A percentile compares a stretch with the other conserved stretches of the same genome.
These are phyloP conservation scores for Malaclemys terrapin DNA, from an alignment of 2,113 vertebrate species.

Conservation along the genomic window DNA sequence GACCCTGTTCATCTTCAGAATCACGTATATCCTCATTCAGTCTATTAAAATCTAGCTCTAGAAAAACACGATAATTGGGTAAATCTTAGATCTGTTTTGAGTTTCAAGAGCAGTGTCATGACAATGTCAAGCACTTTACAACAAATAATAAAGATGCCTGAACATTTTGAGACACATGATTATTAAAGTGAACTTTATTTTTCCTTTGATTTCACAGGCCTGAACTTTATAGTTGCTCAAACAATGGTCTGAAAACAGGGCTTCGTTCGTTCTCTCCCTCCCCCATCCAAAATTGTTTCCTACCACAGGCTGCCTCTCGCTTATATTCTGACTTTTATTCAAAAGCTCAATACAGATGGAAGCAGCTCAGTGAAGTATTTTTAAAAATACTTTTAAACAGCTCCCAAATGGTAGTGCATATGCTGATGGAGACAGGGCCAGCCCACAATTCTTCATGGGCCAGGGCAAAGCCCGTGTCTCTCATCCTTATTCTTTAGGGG, in stretches of 20 bases:
- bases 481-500: constrained; percentile 38
- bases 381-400: constrained; percentile 51
- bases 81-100: neutral
- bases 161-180: constrained; percentile 35
- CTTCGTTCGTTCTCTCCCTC: constrained; percentile 34
- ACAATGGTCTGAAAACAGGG: constrained; percentile 46
- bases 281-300: neutral
- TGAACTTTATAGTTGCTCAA: constrained; percentile 51
- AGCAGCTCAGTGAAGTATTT: neutral
- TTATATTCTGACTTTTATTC: constrained; percentile 13
- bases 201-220: constrained; percentile 60
- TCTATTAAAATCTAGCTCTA: neutral
- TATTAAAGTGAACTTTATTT: constrained; percentile 39
- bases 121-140: neutral
- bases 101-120: neutral
- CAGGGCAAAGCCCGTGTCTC: neutral
- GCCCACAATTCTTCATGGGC: constrained; percentile 23
- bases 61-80: neutral
- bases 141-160: constrained; percentile 1
- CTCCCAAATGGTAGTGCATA: constrained; percentile 6
- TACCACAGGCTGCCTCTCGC: neutral
- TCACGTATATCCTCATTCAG: neutral
- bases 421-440: constrained; percentile 19
- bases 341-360: neutral
- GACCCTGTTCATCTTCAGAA: neutral